A percentile compares a stretch with the other conserved stretches of the same genome.
Conservation (phyloP, 1,140 invertebrate genomes). For the Musca domestica region DNA sequence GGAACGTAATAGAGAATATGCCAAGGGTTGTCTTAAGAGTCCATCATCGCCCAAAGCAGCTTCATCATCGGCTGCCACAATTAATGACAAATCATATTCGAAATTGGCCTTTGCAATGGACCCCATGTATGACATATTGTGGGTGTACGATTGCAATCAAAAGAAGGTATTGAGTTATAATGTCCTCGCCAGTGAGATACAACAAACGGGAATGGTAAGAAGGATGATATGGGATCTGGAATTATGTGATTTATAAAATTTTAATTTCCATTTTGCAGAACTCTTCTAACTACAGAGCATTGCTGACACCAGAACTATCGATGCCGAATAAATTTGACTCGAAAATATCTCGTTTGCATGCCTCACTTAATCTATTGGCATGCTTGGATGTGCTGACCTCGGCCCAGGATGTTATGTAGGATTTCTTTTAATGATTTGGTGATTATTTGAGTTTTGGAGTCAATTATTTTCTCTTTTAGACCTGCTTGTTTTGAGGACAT, state of each 20-base stretch:
- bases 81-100: constrained; percentile 35
- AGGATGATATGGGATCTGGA: not conserved
- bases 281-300: constrained; percentile 41
- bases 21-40: constrained; percentile 7
- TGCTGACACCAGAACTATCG: constrained; percentile 66
- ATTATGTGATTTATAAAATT: not conserved
- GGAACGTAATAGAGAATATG: constrained; percentile 1
- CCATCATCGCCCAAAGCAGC: not conserved
- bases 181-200: constrained; percentile 69
- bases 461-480: constrained; percentile 21
- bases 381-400: constrained; percentile 87
- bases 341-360: constrained; percentile 76
- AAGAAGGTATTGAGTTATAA: constrained; percentile 79
- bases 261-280: constrained; percentile 32
- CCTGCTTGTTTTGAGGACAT: constrained; percentile 47
- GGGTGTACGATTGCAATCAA: constrained; percentile 74
- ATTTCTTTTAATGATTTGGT: too few relatives aligned
- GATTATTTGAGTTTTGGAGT: not conserved
- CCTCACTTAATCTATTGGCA: constrained; percentile 82
- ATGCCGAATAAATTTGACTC: constrained; percentile 68
- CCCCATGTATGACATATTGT: constrained; percentile 81
- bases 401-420: constrained; percentile 70
- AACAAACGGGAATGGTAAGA: constrained; percentile 38
- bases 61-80: not conserved
- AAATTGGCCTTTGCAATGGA: constrained; percentile 63